Evolutionary conservation across 2,888 invertebrate species (phyloP).

Genomic region (Rhodophaea formosa): DNA sequence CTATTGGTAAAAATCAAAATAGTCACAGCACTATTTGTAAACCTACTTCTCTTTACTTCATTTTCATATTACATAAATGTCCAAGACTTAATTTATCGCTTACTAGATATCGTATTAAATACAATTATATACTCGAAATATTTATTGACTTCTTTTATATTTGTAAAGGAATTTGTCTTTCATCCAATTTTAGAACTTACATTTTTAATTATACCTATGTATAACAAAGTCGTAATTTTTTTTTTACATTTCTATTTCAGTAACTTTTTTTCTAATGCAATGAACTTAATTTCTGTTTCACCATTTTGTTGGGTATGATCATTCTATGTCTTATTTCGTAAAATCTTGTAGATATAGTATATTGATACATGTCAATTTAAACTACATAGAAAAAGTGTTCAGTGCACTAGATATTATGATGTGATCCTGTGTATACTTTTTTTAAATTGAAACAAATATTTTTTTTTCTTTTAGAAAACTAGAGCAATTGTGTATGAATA

Average conservation of each 20-base stretch:
- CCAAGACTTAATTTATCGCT: constrained; percentile 27
- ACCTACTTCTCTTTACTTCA: constrained; percentile 9
- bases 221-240: constrained; percentile 8
- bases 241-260: neutral
- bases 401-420: constrained; percentile 54
- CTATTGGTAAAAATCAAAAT: constrained; percentile 13
- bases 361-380: constrained; percentile 31
- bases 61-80: neutral
- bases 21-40: constrained; percentile 18
- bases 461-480: constrained; percentile 38
- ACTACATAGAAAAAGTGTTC: constrained; percentile 55
- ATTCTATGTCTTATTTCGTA: neutral
- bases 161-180: constrained; percentile 7
- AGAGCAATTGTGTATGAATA: constrained; percentile 40
- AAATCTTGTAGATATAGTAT: constrained; percentile 12
- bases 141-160: constrained; percentile 26
- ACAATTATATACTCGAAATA: constrained; percentile 25
- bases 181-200: neutral
- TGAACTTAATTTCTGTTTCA: neutral
- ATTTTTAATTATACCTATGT: neutral
- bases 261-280: neutral
- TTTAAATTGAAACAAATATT: constrained; percentile 44
- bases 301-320: neutral
- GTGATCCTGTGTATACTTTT: constrained; percentile 48
- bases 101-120: constrained; percentile 29